Base-by-base conservation (phyloP, 2,888 invertebrate species). In the Coenonympha arcania region DNA sequence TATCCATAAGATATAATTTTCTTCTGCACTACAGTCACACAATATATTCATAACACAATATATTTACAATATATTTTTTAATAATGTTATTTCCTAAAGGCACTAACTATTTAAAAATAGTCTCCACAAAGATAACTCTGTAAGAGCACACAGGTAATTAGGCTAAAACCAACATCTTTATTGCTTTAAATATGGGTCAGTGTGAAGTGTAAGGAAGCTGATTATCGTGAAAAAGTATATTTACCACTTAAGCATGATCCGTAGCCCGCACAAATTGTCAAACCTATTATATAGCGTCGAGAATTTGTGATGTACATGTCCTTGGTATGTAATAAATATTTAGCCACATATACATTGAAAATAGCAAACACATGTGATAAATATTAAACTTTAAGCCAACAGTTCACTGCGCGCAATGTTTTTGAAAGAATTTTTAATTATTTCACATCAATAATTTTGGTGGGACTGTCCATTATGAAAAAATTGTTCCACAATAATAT, bases 221-320 rank as follows among this genome's bases (percentile, higher is more conserved):
- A n/a, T 9, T 13, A 13, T 15, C 13, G 37, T 36, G n/a, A 43
- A 59, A 19, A 42, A 20, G 4, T 56, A 60, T 71, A 71, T 65
- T 78, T 82, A 84, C 83, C 84, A 76, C 69, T 67, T 63, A 68
- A 74, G 70, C 83, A 81, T 80, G 77, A 76, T 79, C 73, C 70
- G 71, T 73, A 73, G 72, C 68, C 67, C 68, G 75, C 63, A 72
- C 74, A 72, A 76, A 71, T 72, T 74, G 76, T 76, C 76, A 80
- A 84, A 76, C 72, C 70, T 74, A n/a, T n/a, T n/a, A 71, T 70
- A 72, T 70, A 76, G 71, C 69, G 71, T 65, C 72, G 73, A 75
- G 73, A 72, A 75, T 78, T 84, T 84, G 75, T 64, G 77, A 80
- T 80, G 82, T 71, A 82, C 85, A 86, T 86, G 84, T 85, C 85